phyloP scores from a whole-genome alignment of 1,140 invertebrate genomes.

The Zaprionus lachaisei region DNA sequence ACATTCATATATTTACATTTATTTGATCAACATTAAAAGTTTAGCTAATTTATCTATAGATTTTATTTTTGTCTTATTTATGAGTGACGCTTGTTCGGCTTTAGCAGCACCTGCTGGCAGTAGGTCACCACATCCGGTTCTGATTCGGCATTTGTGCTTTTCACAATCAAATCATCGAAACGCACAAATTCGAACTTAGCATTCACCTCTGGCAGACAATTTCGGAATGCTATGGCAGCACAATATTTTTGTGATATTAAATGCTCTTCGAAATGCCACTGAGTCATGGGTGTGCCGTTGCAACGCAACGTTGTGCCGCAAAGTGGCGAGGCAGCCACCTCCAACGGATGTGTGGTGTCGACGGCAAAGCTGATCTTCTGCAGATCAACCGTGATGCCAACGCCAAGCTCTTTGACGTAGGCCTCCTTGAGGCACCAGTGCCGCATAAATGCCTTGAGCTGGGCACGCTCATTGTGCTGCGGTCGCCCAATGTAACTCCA shows the following conservation, averaged over 20 bases:
- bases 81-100: conserved; percentile 55
- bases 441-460: conserved; percentile 92
- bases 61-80: conserved; percentile 13
- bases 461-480: conserved; percentile 85
- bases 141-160: conserved; percentile 64
- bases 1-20: conserved; percentile 32
- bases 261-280: conserved; percentile 95
- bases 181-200: conserved; percentile 85
- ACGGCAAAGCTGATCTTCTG: conserved; percentile 90
- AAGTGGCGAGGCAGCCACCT: conserved; percentile 85
- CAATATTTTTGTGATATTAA: conserved; percentile 92
- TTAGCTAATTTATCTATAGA: conserved; percentile 28
- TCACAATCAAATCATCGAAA: conserved; percentile 86
- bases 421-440: conserved; percentile 98
- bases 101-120: conserved; percentile 76
- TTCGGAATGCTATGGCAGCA: conserved; percentile 90
- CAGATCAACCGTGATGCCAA: conserved; percentile 93
- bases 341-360: conserved; percentile 84
- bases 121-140: conserved; percentile 86
- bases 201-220: conserved; percentile 53
- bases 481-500: conserved; percentile 89
- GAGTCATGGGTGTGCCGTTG: conserved; percentile 86
- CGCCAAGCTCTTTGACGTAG: conserved; percentile 95
- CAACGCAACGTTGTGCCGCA: conserved; percentile 89
- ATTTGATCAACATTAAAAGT: conserved; percentile 23